Conservation (phyloP, 2,113 vertebrate species). For the Rhipidura dahli region DNA sequence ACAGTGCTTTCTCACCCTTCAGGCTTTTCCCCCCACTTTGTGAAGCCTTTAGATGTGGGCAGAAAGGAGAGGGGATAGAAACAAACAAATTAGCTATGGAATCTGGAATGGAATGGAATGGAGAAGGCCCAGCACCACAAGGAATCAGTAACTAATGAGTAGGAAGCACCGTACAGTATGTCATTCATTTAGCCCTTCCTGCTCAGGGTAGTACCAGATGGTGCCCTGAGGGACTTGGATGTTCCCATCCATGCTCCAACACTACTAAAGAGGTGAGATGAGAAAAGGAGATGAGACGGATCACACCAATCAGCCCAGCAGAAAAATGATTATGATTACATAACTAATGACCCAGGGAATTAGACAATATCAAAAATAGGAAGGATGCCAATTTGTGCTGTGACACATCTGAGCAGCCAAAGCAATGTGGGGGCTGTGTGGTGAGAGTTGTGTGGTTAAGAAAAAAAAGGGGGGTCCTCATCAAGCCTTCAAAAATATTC, state of each 20-base stretch:
- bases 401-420: constrained; percentile 33
- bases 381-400: constrained; percentile 33
- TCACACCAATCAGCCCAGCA: constrained; percentile 62
- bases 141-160: constrained; percentile 55
- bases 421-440: not conserved
- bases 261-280: constrained; percentile 58
- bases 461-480: not conserved
- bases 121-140: not conserved
- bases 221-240: constrained; percentile 62
- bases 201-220: constrained; percentile 69
- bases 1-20: not conserved
- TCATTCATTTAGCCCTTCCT: constrained; percentile 52
- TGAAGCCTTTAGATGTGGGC: not conserved
- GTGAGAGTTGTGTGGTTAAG: not conserved
- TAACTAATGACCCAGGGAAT: constrained; percentile 75
- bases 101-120: constrained; percentile 3
- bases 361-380: constrained; percentile 64
- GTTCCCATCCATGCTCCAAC: constrained; percentile 53
- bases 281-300: constrained; percentile 51
- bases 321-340: constrained; percentile 73
- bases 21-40: not conserved
- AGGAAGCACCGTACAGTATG: constrained; percentile 46
- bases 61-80: not conserved
- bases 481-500: not conserved
- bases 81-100: not conserved